A percentile compares a stretch with the other conserved stretches of the same genome.
Evolutionary conservation across 1,140 invertebrate genomes (phyloP).

Genomic region (Acyrthosiphon pisum): DNA sequence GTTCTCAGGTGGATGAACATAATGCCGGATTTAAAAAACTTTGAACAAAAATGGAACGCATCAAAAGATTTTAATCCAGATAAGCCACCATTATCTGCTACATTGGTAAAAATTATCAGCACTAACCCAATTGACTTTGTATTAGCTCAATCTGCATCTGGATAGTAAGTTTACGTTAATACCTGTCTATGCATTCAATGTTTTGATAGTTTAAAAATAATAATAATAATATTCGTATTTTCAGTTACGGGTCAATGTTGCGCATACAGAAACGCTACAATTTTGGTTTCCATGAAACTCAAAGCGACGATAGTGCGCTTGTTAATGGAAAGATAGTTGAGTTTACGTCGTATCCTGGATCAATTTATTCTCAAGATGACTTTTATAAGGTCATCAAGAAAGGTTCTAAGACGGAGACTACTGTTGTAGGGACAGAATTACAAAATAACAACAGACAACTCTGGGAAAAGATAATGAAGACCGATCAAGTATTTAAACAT

Average conservation of each 20-base stretch:
- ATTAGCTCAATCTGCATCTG: slow-evolving; percentile 75
- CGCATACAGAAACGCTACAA: slow-evolving; percentile 89
- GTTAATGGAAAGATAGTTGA: slow-evolving; percentile 71
- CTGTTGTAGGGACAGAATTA: slow-evolving; percentile 39
- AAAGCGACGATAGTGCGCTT: slow-evolving; percentile 62
- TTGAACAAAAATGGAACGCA: slow-evolving; percentile 65
- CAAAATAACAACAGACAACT: slow-evolving; percentile 28
- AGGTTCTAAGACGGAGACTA: slow-evolving; percentile 62
- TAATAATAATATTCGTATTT: slow-evolving; percentile 55
- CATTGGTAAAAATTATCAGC: slow-evolving; percentile 70
- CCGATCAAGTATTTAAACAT: slow-evolving; percentile 65
- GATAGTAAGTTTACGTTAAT: slow-evolving; percentile 64
- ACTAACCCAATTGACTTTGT: slow-evolving; percentile 67
- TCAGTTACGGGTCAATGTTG: slow-evolving; percentile 83
- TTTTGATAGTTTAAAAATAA: not conserved
- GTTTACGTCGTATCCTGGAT: slow-evolving; percentile 89
- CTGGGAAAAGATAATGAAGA: slow-evolving; percentile 60
- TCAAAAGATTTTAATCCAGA: slow-evolving; percentile 59
- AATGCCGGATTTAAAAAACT: slow-evolving; percentile 78
- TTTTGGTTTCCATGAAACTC: slow-evolving; percentile 75
- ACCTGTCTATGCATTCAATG: not conserved
- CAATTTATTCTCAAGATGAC: slow-evolving; percentile 86
- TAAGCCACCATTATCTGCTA: slow-evolving; percentile 64
- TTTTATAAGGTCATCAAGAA: slow-evolving; percentile 72
- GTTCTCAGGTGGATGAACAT: slow-evolving; percentile 72